These are phyloP conservation scores for Denticeps clupeoides DNA, from an alignment of 2,797 vertebrate species.

Conservation along the genomic window DNA sequence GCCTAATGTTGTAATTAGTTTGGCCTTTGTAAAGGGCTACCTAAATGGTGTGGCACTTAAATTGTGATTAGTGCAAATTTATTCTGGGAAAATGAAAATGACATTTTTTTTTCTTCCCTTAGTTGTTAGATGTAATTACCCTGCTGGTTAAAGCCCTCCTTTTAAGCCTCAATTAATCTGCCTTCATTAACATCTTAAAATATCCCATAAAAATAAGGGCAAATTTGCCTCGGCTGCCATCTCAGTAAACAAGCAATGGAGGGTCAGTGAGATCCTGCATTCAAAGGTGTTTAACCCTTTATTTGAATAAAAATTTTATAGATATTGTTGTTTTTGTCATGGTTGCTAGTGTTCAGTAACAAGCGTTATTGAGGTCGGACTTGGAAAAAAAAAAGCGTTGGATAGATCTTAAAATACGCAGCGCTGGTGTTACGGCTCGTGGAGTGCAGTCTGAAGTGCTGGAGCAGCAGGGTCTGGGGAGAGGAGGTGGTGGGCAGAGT, in stretches of 20 bases:
- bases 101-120: conserved; percentile 7
- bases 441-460: no score
- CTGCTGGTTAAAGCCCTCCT: conserved; percentile 8
- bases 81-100: conserved; percentile 18
- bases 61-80: conserved; percentile 14
- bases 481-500: conserved; percentile 14
- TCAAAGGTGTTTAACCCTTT: no score
- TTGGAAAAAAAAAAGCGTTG: no score
- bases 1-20: conserved; percentile 14
- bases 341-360: no score
- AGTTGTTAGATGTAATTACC: conserved; percentile 20
- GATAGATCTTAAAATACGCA: no score
- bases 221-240: background rate
- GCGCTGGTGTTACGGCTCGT: no score
- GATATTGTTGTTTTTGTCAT: conserved; percentile 42
- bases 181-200: conserved; percentile 33
- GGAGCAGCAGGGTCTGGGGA: conserved; percentile 1
- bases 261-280: background rate
- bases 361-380: no score
- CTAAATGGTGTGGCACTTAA: conserved; percentile 9
- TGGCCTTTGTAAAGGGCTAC: conserved; percentile 8
- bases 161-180: conserved; percentile 13
- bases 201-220: background rate
- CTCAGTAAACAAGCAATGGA: background rate
- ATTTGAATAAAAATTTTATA: conserved; percentile 48